Evolutionary conservation across 2,797 vertebrate species (phyloP), one percentile per base, ranked within the genome.

Genomic region (Stomatorhinus walkeri): DNA sequence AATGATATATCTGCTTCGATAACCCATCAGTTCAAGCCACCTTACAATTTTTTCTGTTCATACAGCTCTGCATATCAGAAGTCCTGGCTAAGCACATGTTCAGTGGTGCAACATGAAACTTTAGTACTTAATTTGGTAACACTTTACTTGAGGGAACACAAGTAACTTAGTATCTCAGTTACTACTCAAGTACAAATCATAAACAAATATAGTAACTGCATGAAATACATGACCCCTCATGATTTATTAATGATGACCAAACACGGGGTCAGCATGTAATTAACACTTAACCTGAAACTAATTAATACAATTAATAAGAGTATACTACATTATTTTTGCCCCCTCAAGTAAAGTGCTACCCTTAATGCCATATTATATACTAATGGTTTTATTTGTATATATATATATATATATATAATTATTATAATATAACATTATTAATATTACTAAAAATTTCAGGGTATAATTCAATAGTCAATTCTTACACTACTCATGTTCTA

Each of bases 161-260:
- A 6, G 68, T 68, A 68, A 32, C 64, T 68, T 4, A 68, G 64
- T 36, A 72, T 36, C 68, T 36, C 12, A 36, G 68, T 72, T 72
- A 72, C 68, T 36, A 72, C 14, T 72, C 68, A 72, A 36, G 28
- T 36, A 72, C 68, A 72, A 72, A 72, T 72, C 28, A 72, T 72
- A 72, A 72, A 72, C 68, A 72, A 72, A 72, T 36, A 72, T 72
- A 72, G 68, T 36, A 72, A 72, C 68, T 36, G 68, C 32, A 40
- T 72, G 28, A 72, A 36, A 72, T 72, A 32, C 12, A 72, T 19
- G 68, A 72, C 28, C 68, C 28, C 14, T 72, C 28, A 36, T 16
- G 32, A 72, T 72, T 36, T 36, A 72, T 72, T 72, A 72, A 72
- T 72, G 68, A 72, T 72, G 68, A 72, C 68, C 68, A 72, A 72